Evolutionary conservation across 2,888 invertebrate species (phyloP).

Genomic region (Calameuta idolon): DNA sequence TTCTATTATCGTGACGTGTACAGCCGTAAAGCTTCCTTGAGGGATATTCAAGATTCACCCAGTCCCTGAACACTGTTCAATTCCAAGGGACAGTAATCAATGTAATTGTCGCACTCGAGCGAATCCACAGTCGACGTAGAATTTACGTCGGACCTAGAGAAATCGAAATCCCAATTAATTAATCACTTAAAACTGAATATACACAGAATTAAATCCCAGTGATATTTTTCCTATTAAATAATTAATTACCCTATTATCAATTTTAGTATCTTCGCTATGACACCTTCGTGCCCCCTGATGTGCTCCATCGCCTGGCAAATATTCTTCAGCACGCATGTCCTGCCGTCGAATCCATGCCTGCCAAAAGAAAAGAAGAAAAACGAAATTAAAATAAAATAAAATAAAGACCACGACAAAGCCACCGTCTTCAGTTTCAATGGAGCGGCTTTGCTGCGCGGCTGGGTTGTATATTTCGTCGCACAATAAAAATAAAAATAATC

Average conservation of each 20-base stretch:
- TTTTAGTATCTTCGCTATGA: slow-evolving; percentile 56
- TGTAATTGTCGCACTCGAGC: slow-evolving; percentile 51
- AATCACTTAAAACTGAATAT: background rate
- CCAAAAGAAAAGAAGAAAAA: slow-evolving; percentile 47
- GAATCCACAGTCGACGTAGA: slow-evolving; percentile 40
- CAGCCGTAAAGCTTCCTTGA: background rate
- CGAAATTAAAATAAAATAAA: background rate
- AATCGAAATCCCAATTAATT: background rate
- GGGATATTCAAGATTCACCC: background rate
- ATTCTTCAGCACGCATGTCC: slow-evolving; percentile 74
- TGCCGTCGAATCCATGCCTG: slow-evolving; percentile 75
- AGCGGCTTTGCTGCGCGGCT: background rate
- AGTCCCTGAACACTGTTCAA: slow-evolving; percentile 44
- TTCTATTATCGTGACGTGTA: background rate
- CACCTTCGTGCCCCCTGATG: slow-evolving; percentile 56
- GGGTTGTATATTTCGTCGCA: slow-evolving; percentile 15
- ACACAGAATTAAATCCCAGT: background rate
- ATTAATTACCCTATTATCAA: slow-evolving; percentile 45
- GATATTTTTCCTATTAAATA: background rate
- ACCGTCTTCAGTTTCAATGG: background rate
- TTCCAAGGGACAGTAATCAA: slow-evolving; percentile 57
- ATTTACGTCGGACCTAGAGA: slow-evolving; percentile 36
- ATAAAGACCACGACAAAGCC: background rate
- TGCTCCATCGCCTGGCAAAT: slow-evolving; percentile 75
- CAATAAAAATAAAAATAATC: slow-evolving; percentile 10